A percentile compares a stretch with the other conserved stretches of the same genome.
Conservation (phyloP, 2,113 vertebrate species). For the Seriola aureovittata region DNA sequence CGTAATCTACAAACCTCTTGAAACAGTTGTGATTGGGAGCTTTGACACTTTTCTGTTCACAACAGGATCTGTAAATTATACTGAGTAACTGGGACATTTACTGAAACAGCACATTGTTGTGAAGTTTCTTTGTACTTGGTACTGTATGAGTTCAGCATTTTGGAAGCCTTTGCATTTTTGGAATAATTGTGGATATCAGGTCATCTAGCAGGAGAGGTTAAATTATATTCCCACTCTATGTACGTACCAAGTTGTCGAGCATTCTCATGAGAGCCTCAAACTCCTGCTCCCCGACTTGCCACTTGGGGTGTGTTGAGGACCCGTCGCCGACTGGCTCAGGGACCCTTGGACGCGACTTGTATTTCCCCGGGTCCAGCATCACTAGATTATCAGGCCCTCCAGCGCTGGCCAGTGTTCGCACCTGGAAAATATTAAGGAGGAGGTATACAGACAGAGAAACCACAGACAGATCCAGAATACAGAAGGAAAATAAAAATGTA, state of each 20-base stretch:
- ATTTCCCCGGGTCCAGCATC: conserved; percentile 94
- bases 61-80: no score
- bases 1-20: no score
- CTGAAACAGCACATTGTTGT: no score
- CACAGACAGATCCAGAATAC: conserved; percentile 30
- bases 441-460: conserved; percentile 23
- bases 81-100: no score
- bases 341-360: conserved; percentile 90
- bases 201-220: not conserved
- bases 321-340: conserved; percentile 89
- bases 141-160: no score
- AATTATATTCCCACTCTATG: not conserved
- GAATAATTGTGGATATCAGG: not conserved
- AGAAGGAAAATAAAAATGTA: conserved; percentile 3
- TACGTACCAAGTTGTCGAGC: conserved; percentile 97
- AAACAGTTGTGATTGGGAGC: no score
- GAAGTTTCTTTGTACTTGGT: no score
- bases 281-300: conserved; percentile 97
- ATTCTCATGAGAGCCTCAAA: conserved; percentile 99
- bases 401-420: conserved; percentile 95
- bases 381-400: conserved; percentile 98
- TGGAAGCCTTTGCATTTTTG: not conserved
- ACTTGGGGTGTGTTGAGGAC: conserved; percentile 87
- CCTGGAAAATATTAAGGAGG: conserved; percentile 79
- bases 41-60: no score